Evolutionary conservation across 2,888 invertebrate genomes (phyloP).

Genomic region (Molorchus minor): DNA sequence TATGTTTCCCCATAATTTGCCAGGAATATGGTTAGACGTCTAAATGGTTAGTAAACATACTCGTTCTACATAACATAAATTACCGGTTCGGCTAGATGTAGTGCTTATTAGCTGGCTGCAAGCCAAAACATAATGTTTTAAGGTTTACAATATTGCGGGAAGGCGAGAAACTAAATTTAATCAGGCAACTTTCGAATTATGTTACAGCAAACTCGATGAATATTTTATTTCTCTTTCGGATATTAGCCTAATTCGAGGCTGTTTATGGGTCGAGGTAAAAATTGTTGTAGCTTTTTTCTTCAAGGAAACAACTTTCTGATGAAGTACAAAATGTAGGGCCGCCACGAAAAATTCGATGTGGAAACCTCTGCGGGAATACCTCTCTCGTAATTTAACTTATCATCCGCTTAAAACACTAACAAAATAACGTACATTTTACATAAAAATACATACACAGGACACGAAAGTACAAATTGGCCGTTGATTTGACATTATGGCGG

Average conservation of each 20-base stretch:
- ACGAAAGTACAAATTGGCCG: too few relatives aligned
- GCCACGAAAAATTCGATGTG: too few relatives aligned
- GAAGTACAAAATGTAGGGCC: too few relatives aligned
- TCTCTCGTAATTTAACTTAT: too few relatives aligned
- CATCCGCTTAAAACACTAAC: too few relatives aligned
- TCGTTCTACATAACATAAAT: conserved; percentile 49
- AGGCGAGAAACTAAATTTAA: conserved; percentile 52
- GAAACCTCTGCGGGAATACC: too few relatives aligned
- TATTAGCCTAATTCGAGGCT: conserved; percentile 11
- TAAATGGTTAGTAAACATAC: conserved; percentile 41
- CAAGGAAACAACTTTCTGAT: too few relatives aligned
- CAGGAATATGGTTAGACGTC: conserved; percentile 5
- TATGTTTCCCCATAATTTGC: conserved; percentile 4
- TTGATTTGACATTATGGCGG: too few relatives aligned
- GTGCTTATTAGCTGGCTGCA: conserved; percentile 50
- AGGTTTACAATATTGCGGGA: conserved; percentile 49
- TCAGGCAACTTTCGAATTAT: conserved; percentile 48
- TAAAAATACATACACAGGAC: too few relatives aligned
- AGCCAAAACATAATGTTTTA: conserved; percentile 47
- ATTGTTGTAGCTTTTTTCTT: not conserved
- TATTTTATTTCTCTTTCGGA: conserved; percentile 19
- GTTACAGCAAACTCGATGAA: conserved; percentile 22
- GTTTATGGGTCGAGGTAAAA: conserved; percentile 8
- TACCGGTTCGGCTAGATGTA: conserved; percentile 46
- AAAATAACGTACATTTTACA: too few relatives aligned